Percentiles rank a stretch among this genome's conserved stretches.
These are phyloP conservation scores for Zonitis immaculata DNA, from an alignment of 2,888 invertebrate species.

Conservation along the genomic window DNA sequence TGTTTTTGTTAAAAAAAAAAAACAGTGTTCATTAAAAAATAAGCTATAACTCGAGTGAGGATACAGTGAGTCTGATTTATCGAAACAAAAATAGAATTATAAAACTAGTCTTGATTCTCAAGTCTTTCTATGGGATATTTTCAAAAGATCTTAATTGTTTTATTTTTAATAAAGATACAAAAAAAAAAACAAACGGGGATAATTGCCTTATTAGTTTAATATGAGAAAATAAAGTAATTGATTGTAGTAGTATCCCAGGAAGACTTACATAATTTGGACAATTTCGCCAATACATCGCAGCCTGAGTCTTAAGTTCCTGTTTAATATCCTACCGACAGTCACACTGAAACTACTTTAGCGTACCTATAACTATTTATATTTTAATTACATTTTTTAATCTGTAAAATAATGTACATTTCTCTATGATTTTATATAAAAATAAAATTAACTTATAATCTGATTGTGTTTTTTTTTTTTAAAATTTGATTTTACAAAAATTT, in stretches of 20 bases:
- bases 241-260: slow-evolving; percentile 30
- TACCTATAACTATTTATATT: slow-evolving; percentile 48
- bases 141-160: slow-evolving; percentile 30
- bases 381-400: slow-evolving; percentile 49
- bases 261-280: slow-evolving; percentile 25
- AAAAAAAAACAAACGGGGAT: slow-evolving; percentile 18
- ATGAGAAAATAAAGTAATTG: slow-evolving; percentile 9
- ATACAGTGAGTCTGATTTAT: slow-evolving; percentile 22
- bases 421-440: slow-evolving; percentile 47
- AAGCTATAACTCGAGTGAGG: slow-evolving; percentile 26
- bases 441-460: slow-evolving; percentile 26
- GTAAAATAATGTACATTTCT: slow-evolving; percentile 49
- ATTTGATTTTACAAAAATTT: slow-evolving; percentile 14
- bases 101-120: slow-evolving; percentile 32
- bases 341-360: slow-evolving; percentile 36
- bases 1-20: no score
- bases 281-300: slow-evolving; percentile 35
- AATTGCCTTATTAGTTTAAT: slow-evolving; percentile 40
- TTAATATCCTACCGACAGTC: slow-evolving; percentile 31
- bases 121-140: slow-evolving; percentile 29
- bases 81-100: slow-evolving; percentile 1
- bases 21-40: slow-evolving; percentile 35
- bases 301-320: slow-evolving; percentile 45
- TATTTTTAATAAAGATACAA: slow-evolving; percentile 28
- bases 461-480: not conserved